Base-by-base conservation (phyloP, 1,140 invertebrate genomes). In the Danaus plexippus region DNA sequence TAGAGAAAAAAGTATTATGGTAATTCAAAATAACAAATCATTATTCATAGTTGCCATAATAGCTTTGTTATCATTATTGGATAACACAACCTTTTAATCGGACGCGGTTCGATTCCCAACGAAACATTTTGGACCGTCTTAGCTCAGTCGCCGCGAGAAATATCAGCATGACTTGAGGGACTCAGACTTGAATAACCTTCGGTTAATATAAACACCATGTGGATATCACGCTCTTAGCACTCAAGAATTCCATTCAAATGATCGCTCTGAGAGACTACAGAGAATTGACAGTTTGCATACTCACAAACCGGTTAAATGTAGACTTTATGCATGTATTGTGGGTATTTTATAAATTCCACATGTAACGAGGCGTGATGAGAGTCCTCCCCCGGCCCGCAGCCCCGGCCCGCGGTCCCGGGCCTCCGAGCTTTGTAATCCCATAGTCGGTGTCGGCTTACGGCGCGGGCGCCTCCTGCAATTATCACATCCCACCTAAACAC, bases 401-500 rank as follows among this genome's bases (percentile, higher is more conserved):
- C 15, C 15, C 3, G 58, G 58, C 43, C 43, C 49, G 54, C 57
- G 67, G 62, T 52, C 41, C 51, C 51, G 54, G 22, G 46, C 59
- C 64, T 65, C 70, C 64, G 63, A 64, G 69, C 69, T 77, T 77
- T 85, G 79, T 85, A 80, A 82, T 81, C 75, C 76, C 79, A 82
- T 74, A 67, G 77, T 62, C 75, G 78, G 76, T 86, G 74, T 84
- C 79, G 77, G 73, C 71, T 86, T 84, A 80, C 79, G 80, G 82
- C 15, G 15, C 15, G 15, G 15, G 22, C 80, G 82, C 80, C 82
- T 84, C 78, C 71, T 67, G 79, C 80, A 86, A 86, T 86, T 86
- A 86, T 86, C 79, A 86, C 84, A 84, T 86, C 84, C 79, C 77
- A 80, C 80, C 83, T 86, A 86, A 86, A 86, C 83, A 84, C 80